Evolutionary conservation across 2,888 invertebrate species (phyloP), one percentile per base, ranked within the genome.

Genomic region (Amphipyra tragopoginis): DNA sequence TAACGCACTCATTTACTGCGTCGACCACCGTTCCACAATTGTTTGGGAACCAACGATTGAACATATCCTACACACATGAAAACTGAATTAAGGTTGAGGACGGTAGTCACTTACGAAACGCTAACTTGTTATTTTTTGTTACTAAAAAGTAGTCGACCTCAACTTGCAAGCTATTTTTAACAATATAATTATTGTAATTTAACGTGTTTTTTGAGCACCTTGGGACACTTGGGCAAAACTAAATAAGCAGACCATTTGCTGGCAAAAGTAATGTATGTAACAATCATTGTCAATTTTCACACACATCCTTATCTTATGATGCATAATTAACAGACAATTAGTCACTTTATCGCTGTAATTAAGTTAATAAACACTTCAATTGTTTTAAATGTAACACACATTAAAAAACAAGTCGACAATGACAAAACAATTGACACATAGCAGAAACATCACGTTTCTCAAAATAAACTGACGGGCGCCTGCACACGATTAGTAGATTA

Each of bases 31-130:
- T 57, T 56, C 47, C 15, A 55, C 73, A 67, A 84, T 86, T 81
- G 80, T 81, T 72, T 69, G 59, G 56, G 65, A 64, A 48, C 56
- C 42, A 48, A 42, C 64, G 44, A 68, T 63, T 55, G 60, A 62
- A 57, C 43, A 54, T 72, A 72, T 76, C 74, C 68, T 63, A 78
- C 72, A 72, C 68, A 48, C 75, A 70, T 56, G 62, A 68, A 60
- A 64, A 67, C 65, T 55, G 68, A 85, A 91, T 89, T 90, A 90
- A 88, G 89, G 90, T 86, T 83, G 83, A 90, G 90, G 89, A 86
- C 89, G 70, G 48, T 56, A 53, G 54, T 72, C 55, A 77, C 60
- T 83, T 84, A 72, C 75, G 77, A 83, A 83, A 86, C 58, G 51
- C 59, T 44, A 39, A 52, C 58, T 61, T 65, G 50, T 79, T 72